Base-by-base conservation (phyloP, 2,888 invertebrate species). In the Phymatocera aterrima region DNA sequence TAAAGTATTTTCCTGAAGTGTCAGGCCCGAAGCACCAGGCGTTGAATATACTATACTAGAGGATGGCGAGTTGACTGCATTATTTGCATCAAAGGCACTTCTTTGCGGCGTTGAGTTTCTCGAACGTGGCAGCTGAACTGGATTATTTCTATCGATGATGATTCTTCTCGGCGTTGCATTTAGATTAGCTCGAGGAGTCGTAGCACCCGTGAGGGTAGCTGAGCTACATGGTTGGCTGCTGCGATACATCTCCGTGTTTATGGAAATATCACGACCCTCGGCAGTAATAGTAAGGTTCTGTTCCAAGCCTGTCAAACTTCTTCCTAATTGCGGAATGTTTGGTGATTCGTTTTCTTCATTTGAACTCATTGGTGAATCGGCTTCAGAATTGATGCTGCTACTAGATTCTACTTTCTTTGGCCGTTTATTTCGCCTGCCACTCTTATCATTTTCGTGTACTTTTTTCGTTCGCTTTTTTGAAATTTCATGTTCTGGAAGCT, bases 1-100 rank as follows among this genome's bases (percentile, higher is more conserved):
- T 31, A n/a, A n/a, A 60, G 60, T 60, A 15, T 31, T 28, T 2
- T 60, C 34, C 15, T 60, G 15, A 60, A 60, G 12, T 60, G 60
- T 31, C 21, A 24, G n/a, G 18, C n/a, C 8, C 60, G 60, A 60
- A 60, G 60, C 60, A 24, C 54, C 54, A 18, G 18, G 10, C n/a
- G 54, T 60, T 15, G 60, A 60, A 60, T 60, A 28, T 60, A 60
- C 60, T 60, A 60, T 60, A 60, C 60, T 60, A 12, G 60, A 28
- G 31, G 28, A 31, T 31, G 60, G 60, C 31, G 60, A 28, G 24
- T 28, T 8, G 31, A 60, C 28, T 60, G 60, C 28, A 31, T 28
- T 12, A 60, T 60, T 31, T 60, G 12, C 31, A 60, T 28, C 28
- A 1, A 31, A 12, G 24, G 60, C 28, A 28, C 60, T 60, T 60